Evolutionary conservation across 2,113 vertebrate genomes (phyloP), one percentile per base, ranked within the genome.

Genomic region (Merops nubicus): DNA sequence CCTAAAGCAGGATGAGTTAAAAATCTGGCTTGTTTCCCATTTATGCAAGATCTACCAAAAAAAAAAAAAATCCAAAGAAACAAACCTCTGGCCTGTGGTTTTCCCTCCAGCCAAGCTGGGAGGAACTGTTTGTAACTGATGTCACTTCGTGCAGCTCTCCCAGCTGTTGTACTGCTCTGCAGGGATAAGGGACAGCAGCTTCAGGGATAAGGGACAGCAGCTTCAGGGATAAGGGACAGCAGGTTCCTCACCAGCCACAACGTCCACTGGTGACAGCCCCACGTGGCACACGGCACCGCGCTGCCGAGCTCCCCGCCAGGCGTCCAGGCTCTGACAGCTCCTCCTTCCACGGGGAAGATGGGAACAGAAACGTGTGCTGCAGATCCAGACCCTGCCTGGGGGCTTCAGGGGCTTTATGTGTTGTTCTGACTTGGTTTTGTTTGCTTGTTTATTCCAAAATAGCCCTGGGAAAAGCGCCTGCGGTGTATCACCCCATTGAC

Each of bases 1-100:
- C 31, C 77, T 75, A 33, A 54, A 60, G 3, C 77, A 19, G 87
- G 42, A 43, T 7, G 40, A 75, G 43, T 45, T 50, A 42, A 50
- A 65, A 70, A 13, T 31, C 12, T 18, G 31, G 4, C 22, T 45
- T 36, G 38, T 9, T 72, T 43, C 60, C 62, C 48, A 7, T 68
- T 72, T 47, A 28, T 25, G 18, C 36, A 67, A 76, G 33, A 50
- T 6, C 72, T 50, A 19, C 33, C 12, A 20, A 60, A 60, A 80
- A 43, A 7, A 1, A 22, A 23, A 18, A 59, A 34, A 36, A 21
- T 0, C 50, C 67, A 8, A 22, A 73, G 59, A 14, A 34, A 13
- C 11, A 9, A 34, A 15, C 2, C 69, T 2, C 1, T 2, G 43
- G 60, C 56, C 5, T 2, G 4, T 8, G 6, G 16, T 12, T 51